Conservation (phyloP, 2,888 invertebrate species). For the Drosophila kambysellisi region DNA sequence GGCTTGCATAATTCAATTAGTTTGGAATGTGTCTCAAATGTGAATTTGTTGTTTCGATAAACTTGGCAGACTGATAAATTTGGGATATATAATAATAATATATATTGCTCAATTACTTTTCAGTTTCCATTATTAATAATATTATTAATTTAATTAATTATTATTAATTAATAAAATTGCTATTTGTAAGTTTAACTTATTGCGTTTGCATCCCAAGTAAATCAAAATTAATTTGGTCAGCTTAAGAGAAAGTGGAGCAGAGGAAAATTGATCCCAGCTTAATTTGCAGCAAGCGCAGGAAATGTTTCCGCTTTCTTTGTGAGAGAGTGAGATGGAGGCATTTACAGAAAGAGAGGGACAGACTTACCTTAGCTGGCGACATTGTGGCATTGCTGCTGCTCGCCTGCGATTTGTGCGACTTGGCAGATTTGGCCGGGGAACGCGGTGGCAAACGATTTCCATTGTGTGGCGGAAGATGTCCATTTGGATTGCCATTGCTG, state of each 20-base stretch:
- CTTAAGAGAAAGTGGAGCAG: constrained; percentile 43
- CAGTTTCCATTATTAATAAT: no score
- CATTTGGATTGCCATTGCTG: constrained; percentile 15
- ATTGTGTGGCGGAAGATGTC: constrained; percentile 26
- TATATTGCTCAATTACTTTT: no score
- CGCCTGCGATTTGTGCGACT: constrained; percentile 71
- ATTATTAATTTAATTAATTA: no score
- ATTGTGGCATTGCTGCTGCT: constrained; percentile 79
- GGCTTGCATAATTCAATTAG: background rate
- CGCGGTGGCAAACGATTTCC: constrained; percentile 78
- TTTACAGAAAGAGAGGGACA: background rate
- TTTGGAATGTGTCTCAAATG: no score
- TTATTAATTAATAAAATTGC: background rate
- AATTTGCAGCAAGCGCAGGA: constrained; percentile 30
- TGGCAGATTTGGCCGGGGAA: constrained; percentile 78
- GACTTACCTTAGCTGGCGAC: constrained; percentile 74
- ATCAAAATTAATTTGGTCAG: constrained; percentile 42
- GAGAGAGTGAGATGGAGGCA: background rate
- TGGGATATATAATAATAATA: no score
- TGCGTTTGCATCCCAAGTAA: constrained; percentile 6
- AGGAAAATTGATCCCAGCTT: constrained; percentile 12
- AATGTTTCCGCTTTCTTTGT: constrained; percentile 57
- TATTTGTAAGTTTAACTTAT: background rate
- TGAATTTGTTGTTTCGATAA: no score
- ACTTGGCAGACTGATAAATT: background rate